These are phyloP conservation scores for Falcaria lacertinaria DNA, from an alignment of 2,888 invertebrate species.

Conservation along the genomic window DNA sequence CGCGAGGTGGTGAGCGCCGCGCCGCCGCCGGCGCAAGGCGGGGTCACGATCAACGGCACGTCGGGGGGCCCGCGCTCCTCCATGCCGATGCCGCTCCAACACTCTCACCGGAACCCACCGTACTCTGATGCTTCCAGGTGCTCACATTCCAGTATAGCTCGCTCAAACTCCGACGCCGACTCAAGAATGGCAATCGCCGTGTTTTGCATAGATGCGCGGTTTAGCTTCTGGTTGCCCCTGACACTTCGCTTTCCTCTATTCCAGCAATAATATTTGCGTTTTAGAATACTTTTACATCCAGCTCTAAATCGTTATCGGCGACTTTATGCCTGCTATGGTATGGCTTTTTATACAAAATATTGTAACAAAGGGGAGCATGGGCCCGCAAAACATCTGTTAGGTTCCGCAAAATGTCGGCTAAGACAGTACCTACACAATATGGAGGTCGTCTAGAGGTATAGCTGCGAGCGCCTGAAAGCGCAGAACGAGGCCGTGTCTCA, in stretches of 20 bases:
- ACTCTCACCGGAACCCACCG: conserved; percentile 77
- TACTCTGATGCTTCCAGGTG: conserved; percentile 64
- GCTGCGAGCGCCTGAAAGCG: conserved; percentile 50
- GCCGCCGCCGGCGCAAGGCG: conserved; percentile 49
- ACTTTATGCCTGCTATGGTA: conserved; percentile 53
- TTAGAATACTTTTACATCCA: conserved; percentile 29
- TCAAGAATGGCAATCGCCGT: conserved; percentile 72
- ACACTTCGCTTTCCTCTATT: conserved; percentile 42
- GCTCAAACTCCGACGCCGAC: conserved; percentile 69
- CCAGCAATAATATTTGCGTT: conserved; percentile 35
- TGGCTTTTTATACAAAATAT: conserved; percentile 44
- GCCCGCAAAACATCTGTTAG: conserved; percentile 5
- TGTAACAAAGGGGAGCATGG: conserved; percentile 12
- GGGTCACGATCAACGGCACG: conserved; percentile 71
- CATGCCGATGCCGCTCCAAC: conserved; percentile 78
- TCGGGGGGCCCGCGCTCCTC: conserved; percentile 78
- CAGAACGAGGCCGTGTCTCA: conserved; percentile 61
- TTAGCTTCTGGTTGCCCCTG: conserved; percentile 35
- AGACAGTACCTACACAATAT: conserved; percentile 19
- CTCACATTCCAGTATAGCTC: conserved; percentile 74
- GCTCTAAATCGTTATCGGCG: conserved; percentile 20
- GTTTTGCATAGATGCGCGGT: conserved; percentile 73
- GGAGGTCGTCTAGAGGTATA: conserved; percentile 29
- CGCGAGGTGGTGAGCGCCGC: conserved; percentile 65
- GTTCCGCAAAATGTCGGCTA: conserved; percentile 24